phyloP scores from a whole-genome alignment of 2,888 invertebrate genomes.

The Crocallis elinguaria region DNA sequence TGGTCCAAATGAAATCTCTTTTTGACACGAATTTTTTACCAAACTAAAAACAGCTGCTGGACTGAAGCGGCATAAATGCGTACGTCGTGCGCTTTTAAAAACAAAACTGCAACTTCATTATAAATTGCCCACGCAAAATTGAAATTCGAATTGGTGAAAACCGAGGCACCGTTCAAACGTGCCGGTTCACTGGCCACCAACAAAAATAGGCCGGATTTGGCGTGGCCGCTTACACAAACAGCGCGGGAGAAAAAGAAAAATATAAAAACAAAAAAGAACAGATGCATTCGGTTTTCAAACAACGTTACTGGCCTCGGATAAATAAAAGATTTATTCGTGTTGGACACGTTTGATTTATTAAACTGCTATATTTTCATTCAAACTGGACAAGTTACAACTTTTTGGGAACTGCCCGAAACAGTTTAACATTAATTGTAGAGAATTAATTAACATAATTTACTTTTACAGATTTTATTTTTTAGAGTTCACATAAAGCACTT shows the following conservation, averaged over 20 bases:
- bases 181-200: slow-evolving; percentile 58
- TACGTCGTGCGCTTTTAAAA: neutral
- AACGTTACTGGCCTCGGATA: slow-evolving; percentile 25
- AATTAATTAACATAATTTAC: too few species aligned
- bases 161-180: slow-evolving; percentile 16
- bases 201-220: slow-evolving; percentile 63
- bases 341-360: slow-evolving; percentile 18
- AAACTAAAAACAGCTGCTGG: too few species aligned
- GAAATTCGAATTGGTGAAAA: slow-evolving; percentile 38
- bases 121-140: slow-evolving; percentile 15
- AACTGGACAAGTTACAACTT: neutral
- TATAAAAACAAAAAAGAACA: slow-evolving; percentile 45
- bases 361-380: neutral
- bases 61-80: neutral
- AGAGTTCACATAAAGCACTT: too few species aligned
- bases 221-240: slow-evolving; percentile 56
- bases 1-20: too few species aligned
- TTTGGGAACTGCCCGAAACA: neutral
- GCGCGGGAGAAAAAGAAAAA: slow-evolving; percentile 41
- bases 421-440: too few species aligned
- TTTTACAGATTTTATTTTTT: too few species aligned
- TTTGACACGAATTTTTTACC: neutral
- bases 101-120: slow-evolving; percentile 15
- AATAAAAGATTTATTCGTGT: slow-evolving; percentile 25
- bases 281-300: slow-evolving; percentile 36